Conservation (phyloP, 1,140 invertebrate genomes). For the Neodiprion lecontei region DNA sequence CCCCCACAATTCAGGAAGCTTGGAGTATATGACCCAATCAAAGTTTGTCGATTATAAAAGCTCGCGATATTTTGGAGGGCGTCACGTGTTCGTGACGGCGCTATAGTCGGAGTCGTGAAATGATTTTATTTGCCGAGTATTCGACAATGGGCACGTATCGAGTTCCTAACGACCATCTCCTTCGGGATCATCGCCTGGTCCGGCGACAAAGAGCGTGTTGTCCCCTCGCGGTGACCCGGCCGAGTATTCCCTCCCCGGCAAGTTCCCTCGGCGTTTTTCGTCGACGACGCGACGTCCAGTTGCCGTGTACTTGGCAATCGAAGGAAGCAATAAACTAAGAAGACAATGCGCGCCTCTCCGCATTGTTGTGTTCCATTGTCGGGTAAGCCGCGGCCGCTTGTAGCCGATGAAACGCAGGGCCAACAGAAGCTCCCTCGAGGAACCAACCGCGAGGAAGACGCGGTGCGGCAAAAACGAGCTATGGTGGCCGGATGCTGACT, state of each 20-base stretch:
- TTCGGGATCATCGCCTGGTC: neutral
- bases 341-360: conserved; percentile 47
- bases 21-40: too few relatives aligned
- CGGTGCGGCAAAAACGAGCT: neutral
- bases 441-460: conserved; percentile 14
- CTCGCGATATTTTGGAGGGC: too few relatives aligned
- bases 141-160: neutral
- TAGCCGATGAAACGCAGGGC: conserved; percentile 20
- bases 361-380: conserved; percentile 38
- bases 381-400: conserved; percentile 40
- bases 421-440: conserved; percentile 34
- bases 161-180: neutral
- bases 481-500: conserved; percentile 24
- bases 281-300: neutral
- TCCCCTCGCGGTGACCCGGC: neutral
- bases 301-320: conserved; percentile 52
- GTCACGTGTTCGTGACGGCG: too few relatives aligned
- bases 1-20: too few relatives aligned
- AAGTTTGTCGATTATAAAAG: too few relatives aligned
- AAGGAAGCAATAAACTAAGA: conserved; percentile 55
- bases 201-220: conserved; percentile 1
- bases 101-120: too few relatives aligned
- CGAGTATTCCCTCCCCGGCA: neutral
- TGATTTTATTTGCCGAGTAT: too few relatives aligned
- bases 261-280: neutral